Conservation (phyloP, 2,113 vertebrate species). For the Gymnocephalus cernua region DNA sequence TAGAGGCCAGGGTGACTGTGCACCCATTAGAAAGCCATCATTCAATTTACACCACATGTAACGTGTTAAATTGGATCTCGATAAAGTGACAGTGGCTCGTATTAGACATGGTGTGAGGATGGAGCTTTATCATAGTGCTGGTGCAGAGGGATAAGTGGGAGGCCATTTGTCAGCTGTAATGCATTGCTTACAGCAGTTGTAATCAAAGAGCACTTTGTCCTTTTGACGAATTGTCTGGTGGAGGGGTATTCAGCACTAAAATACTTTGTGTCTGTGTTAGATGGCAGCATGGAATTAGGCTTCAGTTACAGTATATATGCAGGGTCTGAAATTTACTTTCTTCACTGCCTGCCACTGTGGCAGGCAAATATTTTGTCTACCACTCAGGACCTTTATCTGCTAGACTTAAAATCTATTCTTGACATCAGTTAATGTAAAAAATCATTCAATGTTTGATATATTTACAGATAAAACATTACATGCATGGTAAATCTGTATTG, state of each 20-base stretch:
- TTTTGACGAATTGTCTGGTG: slow-evolving; percentile 68
- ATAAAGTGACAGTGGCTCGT: slow-evolving; percentile 48
- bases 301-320: slow-evolving; percentile 4
- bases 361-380: too few relatives aligned
- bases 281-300: slow-evolving; percentile 9
- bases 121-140: slow-evolving; percentile 61
- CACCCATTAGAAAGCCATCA: slow-evolving; percentile 37
- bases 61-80: slow-evolving; percentile 46
- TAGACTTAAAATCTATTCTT: too few relatives aligned
- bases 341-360: too few relatives aligned
- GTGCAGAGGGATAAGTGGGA: slow-evolving; percentile 67
- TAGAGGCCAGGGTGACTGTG: not conserved
- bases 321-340: too few relatives aligned
- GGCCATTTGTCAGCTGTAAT: slow-evolving; percentile 74
- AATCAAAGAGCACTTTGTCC: slow-evolving; percentile 79
- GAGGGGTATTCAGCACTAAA: slow-evolving; percentile 33
- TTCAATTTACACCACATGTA: slow-evolving; percentile 43
- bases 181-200: slow-evolving; percentile 70
- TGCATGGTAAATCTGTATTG: too few relatives aligned
- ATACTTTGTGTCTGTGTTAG: slow-evolving; percentile 15
- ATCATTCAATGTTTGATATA: too few relatives aligned
- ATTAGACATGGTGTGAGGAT: slow-evolving; percentile 50
- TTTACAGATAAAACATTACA: too few relatives aligned
- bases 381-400: too few relatives aligned
- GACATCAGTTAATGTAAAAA: too few relatives aligned